These are phyloP conservation scores for Channa argus DNA, from an alignment of 2,113 vertebrate genomes.

Conservation along the genomic window DNA sequence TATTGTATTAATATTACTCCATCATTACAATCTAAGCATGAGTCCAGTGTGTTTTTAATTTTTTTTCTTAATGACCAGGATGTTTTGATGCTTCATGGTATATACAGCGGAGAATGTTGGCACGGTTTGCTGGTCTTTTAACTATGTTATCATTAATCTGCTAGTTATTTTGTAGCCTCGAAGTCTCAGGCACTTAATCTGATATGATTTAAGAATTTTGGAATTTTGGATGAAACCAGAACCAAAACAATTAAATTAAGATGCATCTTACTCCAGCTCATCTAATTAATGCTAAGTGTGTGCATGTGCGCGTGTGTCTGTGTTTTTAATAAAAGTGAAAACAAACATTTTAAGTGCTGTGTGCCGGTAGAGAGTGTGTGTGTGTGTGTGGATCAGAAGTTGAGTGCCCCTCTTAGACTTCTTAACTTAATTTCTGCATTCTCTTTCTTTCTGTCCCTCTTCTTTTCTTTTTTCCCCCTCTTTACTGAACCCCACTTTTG, in stretches of 20 bases:
- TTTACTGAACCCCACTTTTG: constrained; percentile 67
- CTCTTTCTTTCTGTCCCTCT: constrained; percentile 7
- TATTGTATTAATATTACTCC: neutral
- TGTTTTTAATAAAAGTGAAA: constrained; percentile 5
- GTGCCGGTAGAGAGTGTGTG: constrained; percentile 6
- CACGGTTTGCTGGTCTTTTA: neutral
- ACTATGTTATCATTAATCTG: neutral
- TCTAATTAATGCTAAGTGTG: constrained; percentile 20
- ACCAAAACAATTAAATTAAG: neutral
- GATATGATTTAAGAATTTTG: constrained; percentile 5
- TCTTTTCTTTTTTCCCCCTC: neutral
- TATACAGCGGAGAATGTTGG: neutral
- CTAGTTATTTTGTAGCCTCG: neutral
- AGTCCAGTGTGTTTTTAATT: constrained; percentile 12
- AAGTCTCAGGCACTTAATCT: neutral
- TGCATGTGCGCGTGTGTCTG: neutral
- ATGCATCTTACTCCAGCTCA: constrained; percentile 9
- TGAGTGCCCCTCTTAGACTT: constrained; percentile 61
- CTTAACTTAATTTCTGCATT: constrained; percentile 47
- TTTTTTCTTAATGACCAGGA: neutral
- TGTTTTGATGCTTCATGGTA: neutral
- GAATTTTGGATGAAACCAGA: neutral
- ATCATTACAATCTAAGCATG: neutral
- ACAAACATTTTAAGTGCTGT: constrained; percentile 14
- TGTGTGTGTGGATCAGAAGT: constrained; percentile 53